Evolutionary conservation across 2,113 vertebrate species (phyloP).

Genomic region (Python bivittatus): DNA sequence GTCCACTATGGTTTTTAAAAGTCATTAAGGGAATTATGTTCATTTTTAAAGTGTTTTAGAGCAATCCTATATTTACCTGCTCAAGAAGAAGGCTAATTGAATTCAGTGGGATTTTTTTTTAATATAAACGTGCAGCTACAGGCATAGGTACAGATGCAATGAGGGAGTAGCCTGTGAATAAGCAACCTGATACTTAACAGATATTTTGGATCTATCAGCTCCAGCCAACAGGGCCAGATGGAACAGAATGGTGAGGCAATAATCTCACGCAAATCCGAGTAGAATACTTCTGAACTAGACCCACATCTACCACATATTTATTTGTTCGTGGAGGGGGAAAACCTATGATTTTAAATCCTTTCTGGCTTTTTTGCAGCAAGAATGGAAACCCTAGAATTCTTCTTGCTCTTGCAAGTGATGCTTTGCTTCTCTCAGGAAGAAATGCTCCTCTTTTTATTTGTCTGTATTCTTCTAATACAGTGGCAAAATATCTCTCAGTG

Average conservation of each 20-base stretch:
- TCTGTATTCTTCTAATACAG: not conserved
- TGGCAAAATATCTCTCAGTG: not conserved
- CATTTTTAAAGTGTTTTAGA: not conserved
- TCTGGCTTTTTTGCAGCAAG: not conserved
- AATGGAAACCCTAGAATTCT: not conserved
- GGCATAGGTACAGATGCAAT: not conserved
- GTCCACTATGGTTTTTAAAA: not conserved
- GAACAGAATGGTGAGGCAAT: not conserved
- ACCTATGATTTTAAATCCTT: not conserved
- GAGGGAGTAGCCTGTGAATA: not conserved
- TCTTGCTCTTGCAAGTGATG: not conserved
- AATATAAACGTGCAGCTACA: not conserved
- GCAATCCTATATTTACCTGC: not conserved
- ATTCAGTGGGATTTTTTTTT: not conserved
- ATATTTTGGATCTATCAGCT: not conserved
- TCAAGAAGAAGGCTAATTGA: not conserved
- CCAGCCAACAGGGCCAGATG: not conserved
- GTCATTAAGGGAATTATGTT: not conserved
- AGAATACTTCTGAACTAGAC: not conserved
- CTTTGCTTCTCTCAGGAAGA: not conserved
- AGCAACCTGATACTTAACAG: not conserved
- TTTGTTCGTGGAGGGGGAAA: not conserved
- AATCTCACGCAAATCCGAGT: not conserved
- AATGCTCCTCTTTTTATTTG: not conserved
- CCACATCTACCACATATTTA: not conserved